Percentiles rank a stretch among this genome's conserved stretches.
Conservation (phyloP, 2,888 invertebrate genomes). For the Stenichneumon culpator region DNA sequence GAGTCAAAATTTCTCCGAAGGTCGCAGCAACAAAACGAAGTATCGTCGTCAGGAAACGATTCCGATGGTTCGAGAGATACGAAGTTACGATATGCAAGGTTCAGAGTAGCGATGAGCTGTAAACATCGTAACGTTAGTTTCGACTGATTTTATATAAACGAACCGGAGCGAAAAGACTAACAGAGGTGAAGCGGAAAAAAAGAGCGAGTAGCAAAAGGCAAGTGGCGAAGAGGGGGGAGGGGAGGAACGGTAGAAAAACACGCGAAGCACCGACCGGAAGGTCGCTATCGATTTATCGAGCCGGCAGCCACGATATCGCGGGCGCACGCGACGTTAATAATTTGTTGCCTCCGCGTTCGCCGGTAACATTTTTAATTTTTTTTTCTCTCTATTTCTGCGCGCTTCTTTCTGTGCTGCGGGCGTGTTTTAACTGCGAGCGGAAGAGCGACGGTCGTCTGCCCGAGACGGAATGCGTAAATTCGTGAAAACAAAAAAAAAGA, state of each 20-base stretch:
- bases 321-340: constrained; percentile 78
- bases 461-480: constrained; percentile 12
- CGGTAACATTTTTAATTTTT: constrained; percentile 29
- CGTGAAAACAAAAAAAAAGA: background rate
- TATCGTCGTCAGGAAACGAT: background rate
- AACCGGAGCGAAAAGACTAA: constrained; percentile 15
- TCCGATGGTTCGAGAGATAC: background rate
- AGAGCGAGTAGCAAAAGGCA: constrained; percentile 23
- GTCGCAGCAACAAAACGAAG: background rate
- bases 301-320: constrained; percentile 55
- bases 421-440: background rate
- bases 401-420: constrained; percentile 2
- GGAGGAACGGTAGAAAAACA: constrained; percentile 50
- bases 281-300: constrained; percentile 65
- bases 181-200: constrained; percentile 40
- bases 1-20: background rate
- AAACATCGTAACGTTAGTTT: background rate
- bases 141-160: background rate
- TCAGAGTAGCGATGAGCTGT: background rate
- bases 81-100: background rate
- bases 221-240: constrained; percentile 17
- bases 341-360: constrained; percentile 66
- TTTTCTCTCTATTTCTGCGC: constrained; percentile 5
- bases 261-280: constrained; percentile 59
- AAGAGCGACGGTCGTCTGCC: background rate